Evolutionary conservation across 1,140 invertebrate genomes (phyloP).

Genomic region (Nasonia vitripennis): DNA sequence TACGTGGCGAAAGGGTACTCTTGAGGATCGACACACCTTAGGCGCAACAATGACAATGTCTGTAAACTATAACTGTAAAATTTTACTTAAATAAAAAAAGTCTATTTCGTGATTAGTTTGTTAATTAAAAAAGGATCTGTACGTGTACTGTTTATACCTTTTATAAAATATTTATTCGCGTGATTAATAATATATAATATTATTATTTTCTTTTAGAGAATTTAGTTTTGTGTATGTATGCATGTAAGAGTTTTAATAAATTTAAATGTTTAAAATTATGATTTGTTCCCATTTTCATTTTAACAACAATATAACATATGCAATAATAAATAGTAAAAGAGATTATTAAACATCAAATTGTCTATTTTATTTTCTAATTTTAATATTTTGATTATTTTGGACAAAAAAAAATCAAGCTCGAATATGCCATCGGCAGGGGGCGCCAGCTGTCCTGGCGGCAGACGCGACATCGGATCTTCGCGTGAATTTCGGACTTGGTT

Average conservation of each 20-base stretch:
- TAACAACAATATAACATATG: background rate
- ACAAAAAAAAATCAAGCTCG: background rate
- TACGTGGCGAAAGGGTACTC: background rate
- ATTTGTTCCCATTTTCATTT: background rate
- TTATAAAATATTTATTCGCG: slow-evolving; percentile 36
- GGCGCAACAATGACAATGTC: slow-evolving; percentile 30
- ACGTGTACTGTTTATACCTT: slow-evolving; percentile 40
- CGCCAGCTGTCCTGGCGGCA: background rate
- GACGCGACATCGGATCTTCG: background rate
- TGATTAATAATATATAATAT: slow-evolving; percentile 27
- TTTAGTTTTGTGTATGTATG: slow-evolving; percentile 25
- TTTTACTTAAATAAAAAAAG: slow-evolving; percentile 46
- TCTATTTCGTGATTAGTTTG: slow-evolving; percentile 52
- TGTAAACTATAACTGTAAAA: slow-evolving; percentile 45
- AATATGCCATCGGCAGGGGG: background rate
- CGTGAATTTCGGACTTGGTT: background rate
- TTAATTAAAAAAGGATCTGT: slow-evolving; percentile 33
- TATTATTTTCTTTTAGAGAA: slow-evolving; percentile 12
- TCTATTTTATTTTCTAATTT: background rate
- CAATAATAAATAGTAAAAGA: background rate
- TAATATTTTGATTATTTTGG: background rate
- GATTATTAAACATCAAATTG: background rate
- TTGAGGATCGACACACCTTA: slow-evolving; percentile 20
- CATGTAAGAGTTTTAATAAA: slow-evolving; percentile 33
- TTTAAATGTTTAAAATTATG: slow-evolving; percentile 9